A percentile compares a stretch with the other conserved stretches of the same genome.
These are phyloP conservation scores for Ptilorrhoa leucosticta DNA, from an alignment of 2,113 vertebrate species.

Conservation along the genomic window DNA sequence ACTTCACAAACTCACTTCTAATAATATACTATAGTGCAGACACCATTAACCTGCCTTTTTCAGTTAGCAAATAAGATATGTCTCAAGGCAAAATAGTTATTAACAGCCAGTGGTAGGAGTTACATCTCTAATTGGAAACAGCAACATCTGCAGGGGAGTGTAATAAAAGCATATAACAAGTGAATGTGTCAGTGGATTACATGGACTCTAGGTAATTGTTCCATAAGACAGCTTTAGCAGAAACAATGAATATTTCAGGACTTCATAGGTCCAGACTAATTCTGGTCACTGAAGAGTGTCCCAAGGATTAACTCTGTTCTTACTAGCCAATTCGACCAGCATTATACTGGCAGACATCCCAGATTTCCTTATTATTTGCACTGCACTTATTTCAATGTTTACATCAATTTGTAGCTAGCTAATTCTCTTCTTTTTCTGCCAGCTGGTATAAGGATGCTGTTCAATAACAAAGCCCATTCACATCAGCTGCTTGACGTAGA, in stretches of 20 bases:
- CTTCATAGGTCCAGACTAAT: not conserved
- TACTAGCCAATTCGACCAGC: not conserved
- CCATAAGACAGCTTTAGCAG: not conserved
- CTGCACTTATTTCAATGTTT: conserved; percentile 22
- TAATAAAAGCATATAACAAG: conserved; percentile 54
- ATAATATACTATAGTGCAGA: conserved; percentile 74
- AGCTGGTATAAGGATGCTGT: not conserved
- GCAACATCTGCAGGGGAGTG: conserved; percentile 64
- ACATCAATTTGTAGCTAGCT: not conserved
- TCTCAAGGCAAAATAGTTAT: conserved; percentile 76
- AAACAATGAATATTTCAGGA: conserved; percentile 29
- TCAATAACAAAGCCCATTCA: conserved; percentile 29
- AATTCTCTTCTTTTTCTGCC: not conserved
- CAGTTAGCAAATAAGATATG: conserved; percentile 75
- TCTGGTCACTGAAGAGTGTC: not conserved
- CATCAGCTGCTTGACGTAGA: not conserved
- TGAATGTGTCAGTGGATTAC: conserved; percentile 27
- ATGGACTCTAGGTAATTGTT: conserved; percentile 15
- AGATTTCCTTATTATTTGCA: conserved; percentile 18
- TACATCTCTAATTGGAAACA: conserved; percentile 79
- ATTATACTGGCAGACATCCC: conserved; percentile 17
- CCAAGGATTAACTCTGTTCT: conserved; percentile 10
- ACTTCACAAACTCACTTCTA: conserved; percentile 82
- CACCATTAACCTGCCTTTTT: conserved; percentile 79
- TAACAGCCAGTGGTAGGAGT: conserved; percentile 70